Base-by-base conservation (phyloP, 2,797 vertebrate species). In the Odontamblyopus rebecca region DNA sequence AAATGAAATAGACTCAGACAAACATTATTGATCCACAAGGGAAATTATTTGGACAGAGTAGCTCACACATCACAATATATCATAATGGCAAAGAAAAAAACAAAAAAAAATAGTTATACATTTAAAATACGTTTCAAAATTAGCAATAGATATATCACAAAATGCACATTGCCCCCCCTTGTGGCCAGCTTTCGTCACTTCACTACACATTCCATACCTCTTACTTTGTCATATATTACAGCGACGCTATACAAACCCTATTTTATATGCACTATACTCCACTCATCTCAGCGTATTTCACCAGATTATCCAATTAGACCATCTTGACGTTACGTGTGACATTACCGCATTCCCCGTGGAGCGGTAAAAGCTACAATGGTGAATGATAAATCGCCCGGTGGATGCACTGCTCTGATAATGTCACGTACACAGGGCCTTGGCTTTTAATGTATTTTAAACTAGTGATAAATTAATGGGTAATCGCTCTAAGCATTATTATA, bases 301-400 rank as follows among this genome's bases (percentile, higher is more conserved):
- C 6, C 6, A 12, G 23, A 41, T 64, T 44, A 44, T n/a, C 62
- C 62, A 64, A 64, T 64, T 64, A 64, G 62, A 44, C 48, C n/a
- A 64, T 48, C 11, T 48, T 64, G 35, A 63, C 19, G 35, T 12
- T n/a, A 38, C 8, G 61, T 26, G 61, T 63, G 61, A 63, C 61
- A 62, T 35, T 62, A 38, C 16, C n/a, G 8, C 19, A 12, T 62
- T 30, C 61, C 61, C 61, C 16, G 2, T 4, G 19, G 61, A 38
- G 61, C 61, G 7, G 18, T 35, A 38, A 62, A n/a, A 62, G 61
- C 61, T 32, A 62, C 30, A 38, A 19, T n/a, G 32, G 18, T 35
- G n/a, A 19, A 32, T 62, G 61, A 62, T 62, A n/a, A 62, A 62
- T 62, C 16, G 30, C n/a, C 9, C 2, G 35, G 61, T 19, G 30